Percentiles rank a stretch among this genome's conserved stretches.
Evolutionary conservation across 2,888 invertebrate species (phyloP).

Genomic region (Sesia bembeciformis): DNA sequence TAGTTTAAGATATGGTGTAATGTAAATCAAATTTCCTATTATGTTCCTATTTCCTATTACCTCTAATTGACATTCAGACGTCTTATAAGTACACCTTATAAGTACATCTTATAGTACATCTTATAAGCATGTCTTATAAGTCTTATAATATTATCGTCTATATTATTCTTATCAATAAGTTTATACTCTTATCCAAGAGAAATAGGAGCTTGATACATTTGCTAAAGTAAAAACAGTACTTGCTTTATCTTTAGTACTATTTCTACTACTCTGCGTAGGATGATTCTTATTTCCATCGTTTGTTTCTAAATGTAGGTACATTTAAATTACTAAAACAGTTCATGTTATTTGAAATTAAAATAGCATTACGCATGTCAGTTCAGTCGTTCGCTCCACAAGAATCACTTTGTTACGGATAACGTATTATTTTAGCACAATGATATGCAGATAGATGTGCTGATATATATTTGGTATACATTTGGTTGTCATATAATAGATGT

Average conservation of each 20-base stretch:
- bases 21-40: too few species aligned
- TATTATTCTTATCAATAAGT: too few species aligned
- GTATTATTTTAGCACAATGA: neutral
- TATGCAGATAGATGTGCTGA: neutral
- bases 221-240: too few species aligned
- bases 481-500: neutral
- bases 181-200: too few species aligned
- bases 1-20: too few species aligned
- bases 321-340: conserved; percentile 14
- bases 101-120: too few species aligned
- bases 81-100: too few species aligned
- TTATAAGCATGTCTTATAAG: too few species aligned
- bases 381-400: neutral
- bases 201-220: too few species aligned
- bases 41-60: too few species aligned
- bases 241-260: neutral
- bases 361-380: neutral
- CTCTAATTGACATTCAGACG: too few species aligned
- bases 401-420: neutral
- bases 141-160: too few species aligned
- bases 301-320: conserved; percentile 2
- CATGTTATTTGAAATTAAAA: conserved; percentile 19
- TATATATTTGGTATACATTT: neutral
- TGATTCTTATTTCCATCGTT: neutral
- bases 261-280: neutral